Percentiles rank a stretch among this genome's conserved stretches.
phyloP scores from a whole-genome alignment of 2,113 vertebrate genomes.

The Podiceps cristatus region DNA sequence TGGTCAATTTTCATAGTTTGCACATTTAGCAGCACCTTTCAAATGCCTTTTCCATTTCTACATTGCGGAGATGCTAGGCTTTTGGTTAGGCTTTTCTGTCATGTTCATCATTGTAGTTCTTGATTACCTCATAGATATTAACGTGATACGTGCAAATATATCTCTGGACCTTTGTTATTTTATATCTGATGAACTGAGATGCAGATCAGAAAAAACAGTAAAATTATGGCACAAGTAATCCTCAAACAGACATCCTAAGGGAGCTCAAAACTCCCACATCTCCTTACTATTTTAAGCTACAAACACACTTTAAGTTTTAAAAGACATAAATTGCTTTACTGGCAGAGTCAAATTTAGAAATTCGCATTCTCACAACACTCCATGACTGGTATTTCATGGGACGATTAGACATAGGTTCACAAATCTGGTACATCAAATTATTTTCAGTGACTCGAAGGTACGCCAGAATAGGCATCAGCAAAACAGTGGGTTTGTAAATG shows the following conservation, averaged over 20 bases:
- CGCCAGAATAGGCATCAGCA: accelerated
- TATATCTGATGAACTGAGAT: background rate
- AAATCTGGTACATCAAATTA: background rate
- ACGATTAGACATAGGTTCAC: background rate
- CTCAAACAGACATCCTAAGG: background rate
- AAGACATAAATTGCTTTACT: background rate
- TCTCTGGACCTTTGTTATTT: background rate
- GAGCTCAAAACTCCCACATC: background rate
- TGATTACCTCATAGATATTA: background rate
- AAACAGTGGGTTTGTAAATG: accelerated
- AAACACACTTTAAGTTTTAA: background rate
- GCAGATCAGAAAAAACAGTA: background rate
- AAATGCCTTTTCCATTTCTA: background rate
- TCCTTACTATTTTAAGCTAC: background rate
- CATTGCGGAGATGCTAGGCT: accelerated
- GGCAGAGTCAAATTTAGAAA: background rate
- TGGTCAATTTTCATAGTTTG: background rate
- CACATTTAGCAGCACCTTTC: background rate
- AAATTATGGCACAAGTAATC: background rate
- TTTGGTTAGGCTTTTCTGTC: background rate
- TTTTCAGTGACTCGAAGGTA: background rate
- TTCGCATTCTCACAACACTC: background rate
- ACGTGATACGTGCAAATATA: background rate
- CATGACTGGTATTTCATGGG: accelerated
- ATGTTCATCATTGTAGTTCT: background rate